Evolutionary conservation across 2,113 vertebrate species (phyloP), one percentile per base, ranked within the genome.

Genomic region (Hippocampus abdominalis): DNA sequence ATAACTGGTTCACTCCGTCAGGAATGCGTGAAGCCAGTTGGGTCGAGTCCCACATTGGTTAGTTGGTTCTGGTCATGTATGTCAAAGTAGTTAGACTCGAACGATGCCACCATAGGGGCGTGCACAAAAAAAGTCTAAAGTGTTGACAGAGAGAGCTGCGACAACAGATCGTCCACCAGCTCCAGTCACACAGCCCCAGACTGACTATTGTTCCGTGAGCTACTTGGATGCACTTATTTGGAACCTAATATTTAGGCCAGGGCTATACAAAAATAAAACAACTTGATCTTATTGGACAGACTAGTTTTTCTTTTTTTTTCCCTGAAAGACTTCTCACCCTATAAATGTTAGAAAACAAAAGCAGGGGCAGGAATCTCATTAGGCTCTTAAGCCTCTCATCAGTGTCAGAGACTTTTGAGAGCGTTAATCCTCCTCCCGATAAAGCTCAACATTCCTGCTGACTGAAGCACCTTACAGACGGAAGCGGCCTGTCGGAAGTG

Each of bases 281-380:
- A 16, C 12, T 3, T 5, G 16, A 29, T 59, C 25, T 29, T 59
- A 29, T 15, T 16, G 53, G 16, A 18, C 36, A 70, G 21, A 6
- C 11, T 63, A 27, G 25, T 21, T 25, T 57, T 10, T 8, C 66
- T 66, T 49, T 44, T 3, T 48, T 49, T 49, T 18, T 16, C 46
- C 16, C 32, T 78, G 21, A 82, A 60, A 63, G 76, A 53, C 61
- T 78, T 39, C 72, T 32, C 53, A 80, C 6, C 60, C 21, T 75
- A 68, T 46, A 44, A 36, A 11, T 49, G 39, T 69, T 74, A 32
- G n/a, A 11, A 66, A 71, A 64, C 60, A 44, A 51, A 49, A 82
- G 72, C 46, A 59, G 49, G 75, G 76, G 69, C 74, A 49, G 44
- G 75, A 80, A 80, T 74, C 51, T 79, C 66, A 81, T 80, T 75